These are phyloP conservation scores for Orcinus orca DNA, from an alignment of 2,113 vertebrate species.

Conservation along the genomic window DNA sequence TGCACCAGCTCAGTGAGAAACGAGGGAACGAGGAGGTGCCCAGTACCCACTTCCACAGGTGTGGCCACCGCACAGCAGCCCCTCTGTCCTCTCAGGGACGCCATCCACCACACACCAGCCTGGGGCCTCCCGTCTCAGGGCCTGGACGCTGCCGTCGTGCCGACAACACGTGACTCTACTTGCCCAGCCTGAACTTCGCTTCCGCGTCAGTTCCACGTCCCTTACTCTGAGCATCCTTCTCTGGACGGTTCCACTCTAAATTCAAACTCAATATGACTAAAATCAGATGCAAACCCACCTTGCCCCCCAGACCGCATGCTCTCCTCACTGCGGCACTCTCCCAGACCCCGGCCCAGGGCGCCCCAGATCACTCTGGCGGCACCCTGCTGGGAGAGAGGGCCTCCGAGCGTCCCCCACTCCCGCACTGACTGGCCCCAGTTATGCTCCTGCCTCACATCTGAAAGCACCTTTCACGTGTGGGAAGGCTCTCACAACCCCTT, in stretches of 20 bases:
- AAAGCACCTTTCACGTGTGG: neutral
- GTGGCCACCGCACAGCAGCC: neutral
- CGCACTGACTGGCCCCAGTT: neutral
- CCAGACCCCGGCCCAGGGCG: no score
- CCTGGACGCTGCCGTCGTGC: neutral
- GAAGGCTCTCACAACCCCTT: neutral
- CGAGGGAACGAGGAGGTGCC: no score
- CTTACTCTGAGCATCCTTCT: neutral
- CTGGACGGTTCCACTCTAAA: neutral
- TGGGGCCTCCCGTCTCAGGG: neutral
- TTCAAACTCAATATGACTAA: neutral
- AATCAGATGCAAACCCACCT: neutral
- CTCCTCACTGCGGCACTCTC: neutral
- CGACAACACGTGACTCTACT: neutral
- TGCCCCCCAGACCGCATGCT: neutral
- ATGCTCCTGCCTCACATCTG: neutral
- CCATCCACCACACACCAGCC: accelerated
- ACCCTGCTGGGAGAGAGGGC: accelerated
- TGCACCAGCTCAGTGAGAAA: neutral
- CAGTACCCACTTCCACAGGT: neutral
- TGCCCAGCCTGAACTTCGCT: neutral
- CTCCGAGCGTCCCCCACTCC: neutral
- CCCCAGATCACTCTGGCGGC: no score
- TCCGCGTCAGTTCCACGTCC: neutral
- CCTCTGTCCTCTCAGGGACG: neutral